phyloP scores from a whole-genome alignment of 2,888 invertebrate species.

The Fabriciana adippe region DNA sequence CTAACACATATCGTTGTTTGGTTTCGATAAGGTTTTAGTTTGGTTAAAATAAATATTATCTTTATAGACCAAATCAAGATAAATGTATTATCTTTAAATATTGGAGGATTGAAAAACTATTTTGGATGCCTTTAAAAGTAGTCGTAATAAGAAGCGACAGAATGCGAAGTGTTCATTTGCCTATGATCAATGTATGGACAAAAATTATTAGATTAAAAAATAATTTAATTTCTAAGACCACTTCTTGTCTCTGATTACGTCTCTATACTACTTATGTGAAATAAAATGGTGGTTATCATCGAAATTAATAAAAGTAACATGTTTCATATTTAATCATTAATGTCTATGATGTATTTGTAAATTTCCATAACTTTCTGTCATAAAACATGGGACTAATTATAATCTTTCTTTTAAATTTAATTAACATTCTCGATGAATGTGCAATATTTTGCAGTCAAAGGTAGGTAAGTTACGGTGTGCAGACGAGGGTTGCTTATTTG shows the following conservation, averaged over 20 bases:
- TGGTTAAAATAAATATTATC: background rate
- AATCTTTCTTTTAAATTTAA: constrained; percentile 17
- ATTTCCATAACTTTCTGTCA: no score
- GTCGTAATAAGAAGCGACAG: background rate
- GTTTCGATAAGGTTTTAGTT: constrained; percentile 21
- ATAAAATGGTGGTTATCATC: no score
- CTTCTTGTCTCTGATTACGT: no score
- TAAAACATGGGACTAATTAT: background rate
- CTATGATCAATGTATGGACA: background rate
- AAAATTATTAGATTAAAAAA: background rate
- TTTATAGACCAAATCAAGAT: background rate
- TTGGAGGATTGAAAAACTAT: background rate
- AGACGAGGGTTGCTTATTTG: constrained; percentile 29
- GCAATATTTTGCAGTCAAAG: constrained; percentile 23
- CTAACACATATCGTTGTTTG: constrained; percentile 23
- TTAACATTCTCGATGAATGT: constrained; percentile 31
- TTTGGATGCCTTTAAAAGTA: background rate
- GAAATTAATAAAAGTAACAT: no score
- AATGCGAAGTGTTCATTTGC: background rate
- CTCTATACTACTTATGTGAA: no score
- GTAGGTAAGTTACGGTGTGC: constrained; percentile 24
- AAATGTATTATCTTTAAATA: background rate
- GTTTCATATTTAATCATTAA: no score
- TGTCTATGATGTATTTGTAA: no score
- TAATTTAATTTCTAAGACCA: no score